Base-by-base conservation (phyloP, 2,113 vertebrate genomes). In the Alethe castanea region DNA sequence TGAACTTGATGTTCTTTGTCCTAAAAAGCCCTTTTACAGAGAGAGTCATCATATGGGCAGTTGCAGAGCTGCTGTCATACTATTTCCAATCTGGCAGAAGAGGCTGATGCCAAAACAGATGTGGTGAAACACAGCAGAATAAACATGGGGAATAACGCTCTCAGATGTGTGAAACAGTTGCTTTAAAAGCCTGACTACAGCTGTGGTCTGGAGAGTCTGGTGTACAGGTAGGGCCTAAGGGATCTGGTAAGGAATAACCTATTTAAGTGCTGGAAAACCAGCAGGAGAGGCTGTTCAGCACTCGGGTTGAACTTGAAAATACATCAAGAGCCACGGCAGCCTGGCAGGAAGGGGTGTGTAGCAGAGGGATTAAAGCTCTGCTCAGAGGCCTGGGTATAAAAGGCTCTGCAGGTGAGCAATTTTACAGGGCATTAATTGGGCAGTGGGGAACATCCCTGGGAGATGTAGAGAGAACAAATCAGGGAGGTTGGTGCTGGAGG, bases 41-140 rank as follows among this genome's bases (percentile, higher is more conserved):
- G 14, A 2, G 38, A 54, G 29, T 12, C 36, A 4, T 29, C 0
- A 0, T 7, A 12, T 0, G 19, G 35, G 61, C 38, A 76, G 56
- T 7, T 19, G 61, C 54, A 38, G 56, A 6, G 36, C 76, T 83
- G 59, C 74, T 64, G 25, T 62, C 1, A 3, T 3, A 3, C 42
- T 20, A 2, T 60, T 92, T 36, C 62, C 71, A 88, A 3, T 8
- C 88, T 80, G 82, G 11, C 45, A 65, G 19, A 18, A 52, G 57
- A 35, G n/a, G 36, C 31, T 0, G 2, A 14, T 91, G 71, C 62
- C 90, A 80, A 54, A 72, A 33, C 45, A 45, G 62, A 17, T 11
- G 45, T 65, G 36, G 45, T 62, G 72, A 71, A 74, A 23, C 9
- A 5, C 26, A 25, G 48, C 42, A 69, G 67, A 52, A n/a, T 28